Base-by-base conservation (phyloP, 1,140 invertebrate species). In the Euglossa dilemma region DNA sequence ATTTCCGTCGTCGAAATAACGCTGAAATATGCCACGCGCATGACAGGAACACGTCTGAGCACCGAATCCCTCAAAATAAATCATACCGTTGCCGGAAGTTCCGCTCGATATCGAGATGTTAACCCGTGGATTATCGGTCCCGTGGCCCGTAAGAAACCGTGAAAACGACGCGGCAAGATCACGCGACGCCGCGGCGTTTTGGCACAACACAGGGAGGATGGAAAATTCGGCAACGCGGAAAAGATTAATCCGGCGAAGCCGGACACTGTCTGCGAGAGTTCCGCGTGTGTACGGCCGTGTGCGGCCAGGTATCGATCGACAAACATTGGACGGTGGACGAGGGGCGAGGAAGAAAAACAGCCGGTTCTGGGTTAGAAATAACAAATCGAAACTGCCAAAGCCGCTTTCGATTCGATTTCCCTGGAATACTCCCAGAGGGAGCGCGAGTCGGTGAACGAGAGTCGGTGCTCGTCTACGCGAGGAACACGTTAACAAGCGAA, bases 1-100 rank as follows among this genome's bases (percentile, higher is more conserved):
- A 80, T 89, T 88, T 64, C 87, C 87, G 87, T 88, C 87, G 87
- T 73, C 69, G 87, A 80, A 89, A 89, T 89, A 89, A 89, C 84
- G 67, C 84, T 89, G 87, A 89, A 89, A 89, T 89, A 88, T 89
- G 87, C 84, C 80, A 88, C 25, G 50, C 59, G 57, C 75, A 47
- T 86, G 87, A 89, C 87, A 84, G 80, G 45, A 61, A 82, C 84
- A 80, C 47, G 87, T 88, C 83, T 80, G 87, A 85, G 77, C 73
- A 79, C 70, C 43, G 61, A 43, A 84, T 73, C 75, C 70, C 74
- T 75, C 82, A 76, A 87, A 87, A 75, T 87, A 84, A 87, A 72
- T 78, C 85, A 70, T 66, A n/a, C 28, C 63, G 16, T 18, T 50
- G 56, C 36, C 80, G 63, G 43, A 72, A 74, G 43, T 75, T 47